Conservation (phyloP, 2,797 vertebrate genomes). For the Mus spretus region DNA sequence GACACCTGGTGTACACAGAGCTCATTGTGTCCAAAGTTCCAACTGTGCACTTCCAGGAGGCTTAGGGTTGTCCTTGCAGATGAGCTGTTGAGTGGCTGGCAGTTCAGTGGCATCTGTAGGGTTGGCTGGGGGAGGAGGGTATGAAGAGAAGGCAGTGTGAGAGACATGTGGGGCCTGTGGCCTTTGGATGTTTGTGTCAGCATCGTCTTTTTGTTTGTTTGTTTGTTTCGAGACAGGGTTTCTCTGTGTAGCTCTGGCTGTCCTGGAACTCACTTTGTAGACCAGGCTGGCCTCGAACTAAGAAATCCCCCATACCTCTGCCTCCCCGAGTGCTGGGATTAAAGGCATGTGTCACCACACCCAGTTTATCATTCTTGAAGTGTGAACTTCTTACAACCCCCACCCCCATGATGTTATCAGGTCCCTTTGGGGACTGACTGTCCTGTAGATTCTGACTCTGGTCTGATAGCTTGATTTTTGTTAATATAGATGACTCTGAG, state of each 20-base stretch:
- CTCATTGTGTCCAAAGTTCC: neutral
- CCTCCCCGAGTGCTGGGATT: too few species aligned
- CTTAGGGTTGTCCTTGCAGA: neutral
- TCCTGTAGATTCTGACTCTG: rapidly evolving
- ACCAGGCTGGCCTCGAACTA: too few species aligned
- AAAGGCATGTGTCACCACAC: too few species aligned
- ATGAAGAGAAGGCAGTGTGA: neutral
- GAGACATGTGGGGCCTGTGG: neutral
- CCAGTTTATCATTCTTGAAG: too few species aligned
- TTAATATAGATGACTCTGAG: rapidly evolving
- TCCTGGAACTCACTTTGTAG: too few species aligned
- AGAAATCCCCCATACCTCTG: too few species aligned
- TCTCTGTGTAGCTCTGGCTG: too few species aligned
- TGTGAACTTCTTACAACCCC: rapidly evolving
- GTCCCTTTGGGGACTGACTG: neutral
- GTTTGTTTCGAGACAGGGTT: too few species aligned
- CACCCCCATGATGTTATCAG: rapidly evolving
- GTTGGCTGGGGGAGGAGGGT: neutral
- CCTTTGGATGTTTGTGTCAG: neutral
- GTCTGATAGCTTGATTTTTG: rapidly evolving
- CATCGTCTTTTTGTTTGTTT: too few species aligned
- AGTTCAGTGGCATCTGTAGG: rapidly evolving
- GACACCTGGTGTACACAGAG: too few species aligned
- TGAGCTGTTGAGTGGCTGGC: neutral
- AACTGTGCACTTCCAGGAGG: too few species aligned